A percentile compares a stretch with the other conserved stretches of the same genome.
Conservation (phyloP, 2,888 invertebrate genomes). For the Himalopsyche tibetana region DNA sequence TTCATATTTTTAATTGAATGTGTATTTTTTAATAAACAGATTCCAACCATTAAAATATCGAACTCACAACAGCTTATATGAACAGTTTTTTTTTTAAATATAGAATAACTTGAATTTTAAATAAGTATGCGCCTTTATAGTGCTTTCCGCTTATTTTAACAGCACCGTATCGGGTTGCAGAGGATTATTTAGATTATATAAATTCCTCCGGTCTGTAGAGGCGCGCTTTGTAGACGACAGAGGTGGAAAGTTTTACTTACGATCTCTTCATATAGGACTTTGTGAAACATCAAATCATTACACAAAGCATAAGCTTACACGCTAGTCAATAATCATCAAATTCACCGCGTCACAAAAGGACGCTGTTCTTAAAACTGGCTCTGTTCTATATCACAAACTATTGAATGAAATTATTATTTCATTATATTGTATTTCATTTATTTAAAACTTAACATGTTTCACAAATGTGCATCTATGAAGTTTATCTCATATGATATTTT, state of each 20-base stretch:
- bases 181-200: constrained; percentile 49
- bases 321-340: constrained; percentile 31
- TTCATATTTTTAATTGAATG: too few species aligned
- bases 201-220: constrained; percentile 39
- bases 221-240: background rate
- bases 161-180: constrained; percentile 50
- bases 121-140: constrained; percentile 19
- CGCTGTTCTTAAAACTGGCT: background rate
- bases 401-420: too few species aligned
- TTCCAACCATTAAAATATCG: too few species aligned
- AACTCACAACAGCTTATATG: background rate
- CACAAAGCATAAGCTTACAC: constrained; percentile 48
- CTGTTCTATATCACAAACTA: background rate
- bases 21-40: too few species aligned
- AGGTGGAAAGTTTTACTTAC: constrained; percentile 13
- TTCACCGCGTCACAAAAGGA: constrained; percentile 20
- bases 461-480: too few species aligned
- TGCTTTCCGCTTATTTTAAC: constrained; percentile 51
- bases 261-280: background rate
- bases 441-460: too few species aligned
- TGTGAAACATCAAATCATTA: constrained; percentile 25
- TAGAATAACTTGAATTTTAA: constrained; percentile 22
- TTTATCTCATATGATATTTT: too few species aligned
- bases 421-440: too few species aligned
- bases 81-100: background rate